phyloP scores from a whole-genome alignment of 2,113 vertebrate species.

The Lipotes vexillifer region DNA sequence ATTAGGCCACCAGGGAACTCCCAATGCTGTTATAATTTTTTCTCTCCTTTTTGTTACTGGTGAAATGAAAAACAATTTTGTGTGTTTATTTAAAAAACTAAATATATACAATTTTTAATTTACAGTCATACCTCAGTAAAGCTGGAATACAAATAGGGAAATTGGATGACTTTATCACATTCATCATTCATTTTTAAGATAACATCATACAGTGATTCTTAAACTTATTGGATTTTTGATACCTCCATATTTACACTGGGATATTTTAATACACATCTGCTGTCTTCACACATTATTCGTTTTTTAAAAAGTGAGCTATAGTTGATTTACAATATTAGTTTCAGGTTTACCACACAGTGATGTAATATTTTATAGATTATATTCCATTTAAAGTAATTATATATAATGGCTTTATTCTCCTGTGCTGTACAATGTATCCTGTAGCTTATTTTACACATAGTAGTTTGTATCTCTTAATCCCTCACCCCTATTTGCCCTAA shows the following conservation, averaged over 20 bases:
- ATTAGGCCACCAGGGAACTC: neutral
- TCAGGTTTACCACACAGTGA: neutral
- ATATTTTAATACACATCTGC: neutral
- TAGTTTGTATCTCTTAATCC: neutral
- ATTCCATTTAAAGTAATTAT: neutral
- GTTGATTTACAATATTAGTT: neutral
- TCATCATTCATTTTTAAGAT: neutral
- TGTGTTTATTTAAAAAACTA: neutral
- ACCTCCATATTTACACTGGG: neutral
- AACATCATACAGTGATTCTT: neutral
- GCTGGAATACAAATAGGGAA: neutral
- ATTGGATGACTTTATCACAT: neutral
- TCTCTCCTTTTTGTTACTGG: neutral
- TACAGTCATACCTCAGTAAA: neutral
- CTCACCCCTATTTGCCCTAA: neutral
- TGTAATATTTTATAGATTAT: neutral
- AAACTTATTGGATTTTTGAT: neutral
- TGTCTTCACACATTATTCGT: neutral
- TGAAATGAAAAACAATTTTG: neutral
- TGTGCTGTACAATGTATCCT: no score
- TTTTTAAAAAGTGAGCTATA: neutral
- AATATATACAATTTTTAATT: neutral
- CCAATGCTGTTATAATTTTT: neutral
- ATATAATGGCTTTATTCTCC: neutral
- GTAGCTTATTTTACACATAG: no score